Base-by-base conservation (phyloP, 1,140 invertebrate species). In the Oedothorax gibbosus region DNA sequence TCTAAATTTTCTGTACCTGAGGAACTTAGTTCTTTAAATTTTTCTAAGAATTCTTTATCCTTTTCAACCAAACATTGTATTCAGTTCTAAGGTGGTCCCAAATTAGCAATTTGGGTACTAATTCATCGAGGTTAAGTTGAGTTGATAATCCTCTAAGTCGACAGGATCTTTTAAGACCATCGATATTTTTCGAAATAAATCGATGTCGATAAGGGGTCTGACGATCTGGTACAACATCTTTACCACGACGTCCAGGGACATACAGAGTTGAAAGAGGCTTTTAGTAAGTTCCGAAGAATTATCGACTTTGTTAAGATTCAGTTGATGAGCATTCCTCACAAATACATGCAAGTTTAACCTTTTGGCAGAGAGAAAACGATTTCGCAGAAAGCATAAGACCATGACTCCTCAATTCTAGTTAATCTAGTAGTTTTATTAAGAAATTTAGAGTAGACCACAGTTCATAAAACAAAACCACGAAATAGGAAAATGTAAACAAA, bases 141-240 rank as follows among this genome's bases (percentile, higher is more conserved):
- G 75, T 65, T 35, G 35, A 35, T 35, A 35, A 35, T 18, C 53
- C 60, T 54, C 81, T 75, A 7, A 56, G n/a, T 0, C 9, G 35
- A 57, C 60, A 75, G 15, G 81, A 83, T 8, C 20, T 20, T 14
- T 56, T 18, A 20, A 83, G 53, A 15, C 49, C 10, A 54, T 50
- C 9, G 0, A 75, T n/a, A 62, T 83, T 75, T 9, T 35, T 18
- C 9, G 12, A 11, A 9, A 83, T 65, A 18, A 73, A n/a, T 83
- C n/a, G 9, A 68, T 8, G 56, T 66, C 68, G 9, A 83, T 75
- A 20, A 65, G 12, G 15, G 81, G 81, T 49, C 57, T 75, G 12
- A 83, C 81, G 49, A 83, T 75, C 49, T 83, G 81, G 66, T 83
- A 83, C 49, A 83, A n/a, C 35, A n/a, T 54, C 15, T 7, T 20